Conservation (phyloP, 2,797 vertebrate genomes). For the Babyrousa celebensis region DNA sequence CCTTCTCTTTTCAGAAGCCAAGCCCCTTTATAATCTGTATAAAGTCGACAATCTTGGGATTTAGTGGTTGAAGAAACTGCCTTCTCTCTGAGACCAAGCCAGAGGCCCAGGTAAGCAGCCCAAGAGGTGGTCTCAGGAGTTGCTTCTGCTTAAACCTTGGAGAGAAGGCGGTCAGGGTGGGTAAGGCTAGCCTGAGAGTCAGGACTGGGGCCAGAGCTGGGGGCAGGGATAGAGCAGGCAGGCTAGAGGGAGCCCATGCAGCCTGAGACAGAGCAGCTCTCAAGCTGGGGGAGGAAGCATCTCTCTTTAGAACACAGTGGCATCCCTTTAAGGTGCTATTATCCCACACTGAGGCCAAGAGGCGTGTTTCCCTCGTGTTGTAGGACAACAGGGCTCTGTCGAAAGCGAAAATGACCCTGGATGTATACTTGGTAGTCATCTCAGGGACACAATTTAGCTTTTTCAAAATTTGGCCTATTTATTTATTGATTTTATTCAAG, state of each 20-base stretch:
- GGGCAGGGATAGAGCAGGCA: accelerated
- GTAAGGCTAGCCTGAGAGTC: background rate
- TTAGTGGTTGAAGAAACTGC: background rate
- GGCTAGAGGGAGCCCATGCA: background rate
- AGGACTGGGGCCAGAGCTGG: background rate
- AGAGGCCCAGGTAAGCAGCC: slow-evolving; percentile 64
- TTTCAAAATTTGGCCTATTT: background rate
- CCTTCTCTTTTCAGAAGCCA: slow-evolving; percentile 30
- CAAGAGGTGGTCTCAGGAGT: background rate
- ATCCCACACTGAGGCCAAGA: background rate
- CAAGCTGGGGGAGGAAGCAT: background rate
- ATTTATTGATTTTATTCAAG: slow-evolving; percentile 40
- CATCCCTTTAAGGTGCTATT: background rate
- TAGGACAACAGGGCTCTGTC: slow-evolving; percentile 13
- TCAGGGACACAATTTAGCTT: background rate
- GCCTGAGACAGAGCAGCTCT: background rate
- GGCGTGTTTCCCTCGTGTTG: background rate
- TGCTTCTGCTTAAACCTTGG: background rate
- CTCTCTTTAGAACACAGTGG: background rate
- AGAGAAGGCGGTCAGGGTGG: background rate
- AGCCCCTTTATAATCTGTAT: slow-evolving; percentile 40
- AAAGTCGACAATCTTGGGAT: background rate
- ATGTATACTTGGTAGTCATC: background rate
- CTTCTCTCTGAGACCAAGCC: background rate
- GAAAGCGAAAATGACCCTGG: too few species aligned